Evolutionary conservation across 2,797 vertebrate species (phyloP).

Genomic region (Hoplostethus mediterraneus): DNA sequence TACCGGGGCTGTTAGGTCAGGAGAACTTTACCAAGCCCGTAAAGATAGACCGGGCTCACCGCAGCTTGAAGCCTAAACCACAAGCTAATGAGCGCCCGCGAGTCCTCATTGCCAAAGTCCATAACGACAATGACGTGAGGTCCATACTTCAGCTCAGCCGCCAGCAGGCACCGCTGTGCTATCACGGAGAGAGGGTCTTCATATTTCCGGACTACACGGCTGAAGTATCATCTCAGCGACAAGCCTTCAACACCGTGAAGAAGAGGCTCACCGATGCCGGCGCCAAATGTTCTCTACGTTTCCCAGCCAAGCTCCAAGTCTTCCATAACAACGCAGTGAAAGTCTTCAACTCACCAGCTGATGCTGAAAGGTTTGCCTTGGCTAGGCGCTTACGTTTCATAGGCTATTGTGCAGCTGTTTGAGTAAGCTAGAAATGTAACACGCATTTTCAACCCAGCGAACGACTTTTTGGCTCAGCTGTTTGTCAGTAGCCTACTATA

Average conservation of each 20-base stretch:
- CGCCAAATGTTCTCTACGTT: background rate
- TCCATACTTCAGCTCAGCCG: background rate
- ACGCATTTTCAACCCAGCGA: too few relatives aligned
- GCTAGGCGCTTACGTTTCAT: too few relatives aligned
- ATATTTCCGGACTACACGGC: slow-evolving; percentile 1
- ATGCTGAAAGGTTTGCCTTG: background rate
- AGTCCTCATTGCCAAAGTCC: background rate
- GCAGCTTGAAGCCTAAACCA: slow-evolving; percentile 3
- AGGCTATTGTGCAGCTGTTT: too few relatives aligned
- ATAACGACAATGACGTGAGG: background rate
- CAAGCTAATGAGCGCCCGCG: background rate
- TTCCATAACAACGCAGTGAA: background rate
- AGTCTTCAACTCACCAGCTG: background rate
- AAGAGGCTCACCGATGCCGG: too few relatives aligned
- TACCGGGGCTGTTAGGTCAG: background rate
- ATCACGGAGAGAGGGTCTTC: background rate
- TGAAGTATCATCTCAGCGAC: background rate
- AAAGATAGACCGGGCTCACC: background rate
- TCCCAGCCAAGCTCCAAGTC: slow-evolving; percentile 9
- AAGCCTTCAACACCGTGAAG: too few relatives aligned
- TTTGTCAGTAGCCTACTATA: too few relatives aligned
- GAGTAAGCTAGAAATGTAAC: too few relatives aligned
- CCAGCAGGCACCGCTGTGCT: background rate
- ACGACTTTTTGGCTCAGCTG: too few relatives aligned
- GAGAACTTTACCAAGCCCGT: background rate